These are phyloP conservation scores for Labrus mixtus DNA, from an alignment of 2,113 vertebrate genomes.

Conservation along the genomic window DNA sequence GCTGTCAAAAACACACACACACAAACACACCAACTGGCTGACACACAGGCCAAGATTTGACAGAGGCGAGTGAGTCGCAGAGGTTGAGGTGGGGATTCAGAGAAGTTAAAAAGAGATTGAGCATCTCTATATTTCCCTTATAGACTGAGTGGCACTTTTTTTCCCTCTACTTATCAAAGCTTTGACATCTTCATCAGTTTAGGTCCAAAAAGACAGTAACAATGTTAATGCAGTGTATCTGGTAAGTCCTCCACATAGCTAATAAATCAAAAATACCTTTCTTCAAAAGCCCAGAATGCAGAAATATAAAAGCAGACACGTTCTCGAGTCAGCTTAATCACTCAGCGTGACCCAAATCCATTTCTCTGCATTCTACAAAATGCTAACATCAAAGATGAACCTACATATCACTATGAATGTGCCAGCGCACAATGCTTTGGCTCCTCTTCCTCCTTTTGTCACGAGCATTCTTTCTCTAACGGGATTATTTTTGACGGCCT, in stretches of 20 bases:
- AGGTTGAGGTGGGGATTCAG: slow-evolving; percentile 42
- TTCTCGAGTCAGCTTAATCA: slow-evolving; percentile 53
- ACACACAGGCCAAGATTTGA: slow-evolving; percentile 48
- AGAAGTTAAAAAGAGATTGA: slow-evolving; percentile 23
- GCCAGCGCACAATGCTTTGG: slow-evolving; percentile 48
- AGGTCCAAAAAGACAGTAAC: slow-evolving; percentile 3
- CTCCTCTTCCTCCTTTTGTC: slow-evolving; percentile 67
- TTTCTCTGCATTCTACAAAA: slow-evolving; percentile 57
- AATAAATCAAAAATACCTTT: slow-evolving; percentile 36
- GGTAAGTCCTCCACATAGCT: slow-evolving; percentile 7
- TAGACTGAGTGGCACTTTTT: slow-evolving; percentile 10
- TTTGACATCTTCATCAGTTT: neutral
- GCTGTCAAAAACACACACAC: slow-evolving; percentile 56
- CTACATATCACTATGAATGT: slow-evolving; percentile 46
- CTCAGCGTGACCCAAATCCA: slow-evolving; percentile 64
- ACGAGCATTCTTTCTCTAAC: slow-evolving; percentile 57
- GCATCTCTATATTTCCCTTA: neutral
- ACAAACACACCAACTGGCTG: slow-evolving; percentile 51
- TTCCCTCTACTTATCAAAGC: slow-evolving; percentile 18
- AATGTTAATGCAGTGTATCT: slow-evolving; percentile 35
- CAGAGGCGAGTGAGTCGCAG: slow-evolving; percentile 47
- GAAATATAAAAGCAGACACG: slow-evolving; percentile 47
- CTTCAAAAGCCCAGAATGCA: slow-evolving; percentile 14
- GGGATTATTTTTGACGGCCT: slow-evolving; percentile 62
- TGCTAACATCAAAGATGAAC: slow-evolving; percentile 68